Evolutionary conservation across 2,797 vertebrate species (phyloP), one percentile per base, ranked within the genome.

Genomic region (Orientallactaga sibirica): DNA sequence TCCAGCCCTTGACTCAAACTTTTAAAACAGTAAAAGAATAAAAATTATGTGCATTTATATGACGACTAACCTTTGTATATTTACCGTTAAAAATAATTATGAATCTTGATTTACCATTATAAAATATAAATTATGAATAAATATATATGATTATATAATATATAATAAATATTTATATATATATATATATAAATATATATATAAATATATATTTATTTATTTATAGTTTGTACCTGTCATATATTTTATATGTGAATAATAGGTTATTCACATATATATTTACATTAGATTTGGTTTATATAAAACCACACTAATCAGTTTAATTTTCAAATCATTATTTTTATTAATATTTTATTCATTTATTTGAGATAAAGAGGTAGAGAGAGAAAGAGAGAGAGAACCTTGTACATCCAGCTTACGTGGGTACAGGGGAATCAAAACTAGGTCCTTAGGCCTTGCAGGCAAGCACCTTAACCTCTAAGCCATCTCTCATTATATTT

Each of bases 71-170:
- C 12, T 25, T 20, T 55, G 29, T 18, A 25, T n/a, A 67, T 84
- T 75, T 77, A 33, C 71, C 14, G 76, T 89, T 95, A 83, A 48
- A 77, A 88, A 33, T n/a, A 87, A 90, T 68, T 76, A 77, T 77
- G 16, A 62, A 64, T 87, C n/a, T n/a, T n/a, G n/a, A n/a, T n/a
- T n/a, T n/a, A n/a, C n/a, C n/a, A n/a, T n/a, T n/a, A n/a, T n/a
- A n/a, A n/a, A n/a, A n/a, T n/a, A n/a, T n/a, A n/a, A n/a, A n/a
- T n/a, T n/a, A n/a, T n/a, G n/a, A n/a, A n/a, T n/a, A n/a, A n/a
- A n/a, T n/a, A n/a, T n/a, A n/a, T n/a, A n/a, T n/a, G n/a, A n/a
- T n/a, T n/a, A n/a, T n/a, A n/a, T n/a, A n/a, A n/a, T n/a, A n/a
- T n/a, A n/a, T n/a, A n/a, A n/a, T n/a, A n/a, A n/a, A n/a, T n/a